Conservation (phyloP, 2,888 invertebrate genomes). For the Trichogramma dendrolimi region DNA sequence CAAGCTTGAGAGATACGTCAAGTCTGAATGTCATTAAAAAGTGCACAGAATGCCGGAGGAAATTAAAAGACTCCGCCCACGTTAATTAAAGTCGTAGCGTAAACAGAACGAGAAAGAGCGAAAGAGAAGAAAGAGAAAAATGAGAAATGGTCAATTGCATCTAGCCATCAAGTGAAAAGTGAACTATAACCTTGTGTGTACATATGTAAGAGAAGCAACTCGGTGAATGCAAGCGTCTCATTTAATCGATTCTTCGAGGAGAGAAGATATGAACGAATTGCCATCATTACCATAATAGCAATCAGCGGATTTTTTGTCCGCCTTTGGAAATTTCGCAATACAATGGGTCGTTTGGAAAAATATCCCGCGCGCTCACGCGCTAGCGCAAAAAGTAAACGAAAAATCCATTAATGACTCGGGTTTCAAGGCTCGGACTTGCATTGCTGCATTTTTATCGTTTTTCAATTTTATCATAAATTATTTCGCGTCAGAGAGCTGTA, state of each 20-base stretch:
- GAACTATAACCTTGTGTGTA: constrained; percentile 23
- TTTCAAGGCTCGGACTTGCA: neutral
- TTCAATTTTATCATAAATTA: constrained; percentile 20
- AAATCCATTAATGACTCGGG: no score
- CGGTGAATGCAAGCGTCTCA: constrained; percentile 9
- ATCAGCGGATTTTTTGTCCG: constrained; percentile 18
- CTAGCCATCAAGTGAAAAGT: constrained; percentile 22
- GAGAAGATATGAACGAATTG: neutral
- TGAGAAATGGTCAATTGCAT: neutral
- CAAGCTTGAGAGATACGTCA: no score
- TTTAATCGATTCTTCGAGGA: constrained; percentile 22
- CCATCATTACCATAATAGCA: constrained; percentile 24
- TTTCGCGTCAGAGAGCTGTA: constrained; percentile 5
- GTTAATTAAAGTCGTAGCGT: constrained; percentile 7
- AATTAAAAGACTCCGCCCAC: constrained; percentile 11
- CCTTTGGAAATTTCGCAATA: constrained; percentile 29
- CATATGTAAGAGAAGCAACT: no score
- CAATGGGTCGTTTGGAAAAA: constrained; percentile 36
- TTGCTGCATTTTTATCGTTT: constrained; percentile 20
- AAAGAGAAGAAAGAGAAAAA: no score
- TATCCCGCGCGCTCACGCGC: constrained; percentile 24
- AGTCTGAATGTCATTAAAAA: no score
- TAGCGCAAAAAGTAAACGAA: neutral
- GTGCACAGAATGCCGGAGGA: neutral
- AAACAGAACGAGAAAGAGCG: no score